Evolutionary conservation across 2,113 vertebrate genomes (phyloP), one percentile per base, ranked within the genome.

Genomic region (Grallaria varia): DNA sequence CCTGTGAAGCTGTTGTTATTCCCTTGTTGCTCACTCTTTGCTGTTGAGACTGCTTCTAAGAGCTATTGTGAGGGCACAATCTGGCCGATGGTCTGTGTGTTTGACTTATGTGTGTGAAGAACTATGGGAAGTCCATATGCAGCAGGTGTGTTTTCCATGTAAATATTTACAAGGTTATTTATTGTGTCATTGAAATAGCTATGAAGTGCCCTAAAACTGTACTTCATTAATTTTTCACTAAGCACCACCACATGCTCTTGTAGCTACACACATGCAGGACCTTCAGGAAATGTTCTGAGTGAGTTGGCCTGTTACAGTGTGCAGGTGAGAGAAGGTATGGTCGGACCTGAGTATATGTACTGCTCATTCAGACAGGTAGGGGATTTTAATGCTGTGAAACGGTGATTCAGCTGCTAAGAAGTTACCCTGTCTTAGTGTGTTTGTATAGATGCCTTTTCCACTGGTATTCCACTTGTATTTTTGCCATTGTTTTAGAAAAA

Each of bases 401-500:
- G 33, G 39, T 23, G 42, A 45, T 75, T 42, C 39, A 56, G 12
- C 73, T 79, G 62, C 52, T 33, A 47, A 13, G 15, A 69, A 62
- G 55, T 80, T 80, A 39, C 55, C 19, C 31, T 87, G 4, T 59
- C 56, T 72, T 81, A 8, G 40, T 5, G 3, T 40, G 31, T 37
- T 52, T 45, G 20, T 47, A 37, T 47, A 40, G 62, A 21, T 71
- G 30, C 16, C 24, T 63, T 44, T 69, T 84, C 22, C 21, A 30
- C 44, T 63, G 59, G 33, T 55, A n/a, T n/a, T n/a, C n/a, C n/a
- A 42, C 22, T 17, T 6, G 60, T n/a, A 10, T 42, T 71, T 90
- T 83, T 87, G 19, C 55, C 67, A 28, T 95, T 94, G 81, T 83
- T 93, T 91, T 52, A 72, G 62, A 90, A 91, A 56, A 22, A 71